phyloP scores from a whole-genome alignment of 1,140 invertebrate species.

The Solenopsis invicta region DNA sequence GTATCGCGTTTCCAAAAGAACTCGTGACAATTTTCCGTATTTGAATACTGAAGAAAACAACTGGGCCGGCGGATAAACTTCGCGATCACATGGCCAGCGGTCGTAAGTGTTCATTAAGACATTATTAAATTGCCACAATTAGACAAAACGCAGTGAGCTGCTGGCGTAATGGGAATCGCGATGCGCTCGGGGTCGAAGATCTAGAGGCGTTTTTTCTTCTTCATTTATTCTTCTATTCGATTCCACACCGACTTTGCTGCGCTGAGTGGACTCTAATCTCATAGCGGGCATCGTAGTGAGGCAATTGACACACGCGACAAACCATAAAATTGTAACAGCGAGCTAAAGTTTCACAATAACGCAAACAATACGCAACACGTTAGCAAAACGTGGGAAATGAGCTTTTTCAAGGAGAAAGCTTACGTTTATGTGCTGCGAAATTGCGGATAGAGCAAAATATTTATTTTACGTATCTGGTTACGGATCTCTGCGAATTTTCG shows the following conservation, averaged over 20 bases:
- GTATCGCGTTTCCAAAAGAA: constrained; percentile 44
- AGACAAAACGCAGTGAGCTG: constrained; percentile 65
- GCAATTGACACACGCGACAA: not conserved
- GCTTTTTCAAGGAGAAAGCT: not conserved
- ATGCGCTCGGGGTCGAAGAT: constrained; percentile 71
- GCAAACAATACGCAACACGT: not conserved
- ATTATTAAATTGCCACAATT: constrained; percentile 77
- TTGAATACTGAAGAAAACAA: constrained; percentile 42
- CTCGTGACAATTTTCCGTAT: constrained; percentile 42
- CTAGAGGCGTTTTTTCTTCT: constrained; percentile 47
- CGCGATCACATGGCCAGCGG: constrained; percentile 60
- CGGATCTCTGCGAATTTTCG: not conserved
- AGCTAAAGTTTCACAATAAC: not conserved
- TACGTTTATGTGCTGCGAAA: not conserved
- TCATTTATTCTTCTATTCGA: constrained; percentile 29
- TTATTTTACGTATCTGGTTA: constrained; percentile 31
- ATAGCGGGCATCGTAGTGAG: not conserved
- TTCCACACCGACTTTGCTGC: not conserved
- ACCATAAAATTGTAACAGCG: not conserved
- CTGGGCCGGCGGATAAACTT: not conserved
- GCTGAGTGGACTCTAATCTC: not conserved
- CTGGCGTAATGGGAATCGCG: constrained; percentile 65
- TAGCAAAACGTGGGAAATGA: not conserved
- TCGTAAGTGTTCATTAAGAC: constrained; percentile 69
- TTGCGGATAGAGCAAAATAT: not conserved